Conservation (phyloP, 2,113 vertebrate species). For the Myodes glareolus region DNA sequence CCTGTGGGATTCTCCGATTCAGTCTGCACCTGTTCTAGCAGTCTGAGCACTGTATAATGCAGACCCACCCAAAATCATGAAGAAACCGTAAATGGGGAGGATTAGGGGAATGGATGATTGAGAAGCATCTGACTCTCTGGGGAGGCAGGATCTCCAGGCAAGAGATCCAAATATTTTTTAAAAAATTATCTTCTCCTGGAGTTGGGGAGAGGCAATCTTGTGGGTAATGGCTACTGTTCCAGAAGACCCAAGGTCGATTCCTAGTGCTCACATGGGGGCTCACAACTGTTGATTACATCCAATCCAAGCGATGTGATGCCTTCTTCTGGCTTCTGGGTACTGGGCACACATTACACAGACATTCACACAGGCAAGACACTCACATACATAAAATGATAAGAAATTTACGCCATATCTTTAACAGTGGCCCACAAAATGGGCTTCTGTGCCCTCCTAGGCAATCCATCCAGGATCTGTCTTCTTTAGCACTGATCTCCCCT, state of each 20-base stretch:
- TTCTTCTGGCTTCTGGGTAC: not conserved
- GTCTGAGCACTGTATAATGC: not conserved
- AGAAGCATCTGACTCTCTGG: not conserved
- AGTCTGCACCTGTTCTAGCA: not conserved
- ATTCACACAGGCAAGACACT: not conserved
- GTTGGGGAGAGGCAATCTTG: not conserved
- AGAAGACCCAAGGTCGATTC: not conserved
- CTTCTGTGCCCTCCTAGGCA: not conserved
- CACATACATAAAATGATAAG: not conserved
- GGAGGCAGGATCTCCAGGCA: not conserved
- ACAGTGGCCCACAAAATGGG: not conserved
- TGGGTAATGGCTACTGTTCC: not conserved
- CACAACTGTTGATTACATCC: not conserved
- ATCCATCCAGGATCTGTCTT: not conserved
- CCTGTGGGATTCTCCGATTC: not conserved
- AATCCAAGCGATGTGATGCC: not conserved
- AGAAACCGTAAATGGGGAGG: slow-evolving; percentile 21
- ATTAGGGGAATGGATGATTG: not conserved
- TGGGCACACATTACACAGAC: not conserved
- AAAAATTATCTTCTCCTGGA: not conserved
- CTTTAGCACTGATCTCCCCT: not conserved
- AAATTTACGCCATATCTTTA: not conserved
- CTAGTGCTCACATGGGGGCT: not conserved
- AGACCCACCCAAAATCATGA: not conserved
- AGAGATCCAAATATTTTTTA: not conserved